phyloP scores from a whole-genome alignment of 2,113 vertebrate genomes.

The Myrmecobius fasciatus region DNA sequence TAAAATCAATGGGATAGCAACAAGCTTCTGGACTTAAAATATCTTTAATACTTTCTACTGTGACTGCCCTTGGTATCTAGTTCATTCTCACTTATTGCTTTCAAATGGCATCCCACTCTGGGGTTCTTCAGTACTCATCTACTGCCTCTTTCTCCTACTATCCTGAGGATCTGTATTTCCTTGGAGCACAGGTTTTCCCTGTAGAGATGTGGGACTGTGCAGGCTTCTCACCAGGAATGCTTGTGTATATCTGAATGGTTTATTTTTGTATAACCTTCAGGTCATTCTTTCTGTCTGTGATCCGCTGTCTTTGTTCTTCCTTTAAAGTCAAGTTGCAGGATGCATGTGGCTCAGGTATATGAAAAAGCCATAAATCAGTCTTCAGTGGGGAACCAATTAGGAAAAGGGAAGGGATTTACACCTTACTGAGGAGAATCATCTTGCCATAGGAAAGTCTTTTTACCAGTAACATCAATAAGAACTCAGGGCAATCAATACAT shows the following conservation, averaged over 20 bases:
- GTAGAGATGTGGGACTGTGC: background rate
- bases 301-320: background rate
- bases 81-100: background rate
- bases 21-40: background rate
- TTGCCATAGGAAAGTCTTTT: background rate
- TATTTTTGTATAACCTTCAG: background rate
- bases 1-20: background rate
- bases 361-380: background rate
- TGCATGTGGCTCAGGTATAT: background rate
- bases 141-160: background rate
- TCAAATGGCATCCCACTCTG: background rate
- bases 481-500: background rate
- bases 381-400: background rate
- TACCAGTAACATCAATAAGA: background rate
- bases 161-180: background rate
- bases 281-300: background rate
- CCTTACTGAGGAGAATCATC: background rate
- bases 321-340: background rate
- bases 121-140: background rate
- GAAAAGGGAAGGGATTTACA: background rate
- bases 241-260: background rate
- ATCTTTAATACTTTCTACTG: slow-evolving; percentile 17
- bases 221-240: background rate
- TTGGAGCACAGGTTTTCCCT: background rate
- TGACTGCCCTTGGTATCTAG: background rate